phyloP scores from a whole-genome alignment of 2,888 invertebrate species.

The Cataglyphis albicans region DNA sequence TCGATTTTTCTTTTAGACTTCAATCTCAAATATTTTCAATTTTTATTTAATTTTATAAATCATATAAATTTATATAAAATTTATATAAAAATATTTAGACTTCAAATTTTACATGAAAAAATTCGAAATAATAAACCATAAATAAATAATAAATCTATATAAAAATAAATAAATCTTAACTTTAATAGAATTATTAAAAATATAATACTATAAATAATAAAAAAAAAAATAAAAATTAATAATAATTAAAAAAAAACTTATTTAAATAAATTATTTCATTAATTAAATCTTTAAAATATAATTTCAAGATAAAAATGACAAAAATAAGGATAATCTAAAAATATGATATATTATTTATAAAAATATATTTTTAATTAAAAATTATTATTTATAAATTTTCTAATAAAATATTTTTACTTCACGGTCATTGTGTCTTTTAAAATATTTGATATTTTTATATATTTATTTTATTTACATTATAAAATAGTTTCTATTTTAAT shows the following conservation, averaged over 20 bases:
- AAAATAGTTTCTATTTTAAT: neutral
- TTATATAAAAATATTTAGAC: neutral
- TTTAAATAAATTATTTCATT: neutral
- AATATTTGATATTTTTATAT: neutral
- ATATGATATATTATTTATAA: neutral
- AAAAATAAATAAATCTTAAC: too few species aligned
- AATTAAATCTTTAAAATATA: neutral
- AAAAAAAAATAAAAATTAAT: neutral
- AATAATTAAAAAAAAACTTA: neutral
- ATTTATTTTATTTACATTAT: neutral
- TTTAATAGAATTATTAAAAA: neutral
- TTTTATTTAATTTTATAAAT: neutral
- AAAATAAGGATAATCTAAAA: neutral
- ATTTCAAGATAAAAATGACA: neutral
- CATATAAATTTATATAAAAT: too few species aligned
- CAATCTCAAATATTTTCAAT: neutral
- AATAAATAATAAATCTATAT: neutral
- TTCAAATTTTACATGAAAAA: neutral
- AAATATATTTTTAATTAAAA: neutral
- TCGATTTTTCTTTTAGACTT: neutral
- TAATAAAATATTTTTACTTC: neutral
- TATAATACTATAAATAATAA: neutral
- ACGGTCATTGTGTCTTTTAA: neutral
- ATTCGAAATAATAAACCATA: neutral
- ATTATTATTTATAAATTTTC: conserved; percentile 10